Conservation (phyloP, 2,113 vertebrate genomes). For the Trichomycterus rosablanca region DNA sequence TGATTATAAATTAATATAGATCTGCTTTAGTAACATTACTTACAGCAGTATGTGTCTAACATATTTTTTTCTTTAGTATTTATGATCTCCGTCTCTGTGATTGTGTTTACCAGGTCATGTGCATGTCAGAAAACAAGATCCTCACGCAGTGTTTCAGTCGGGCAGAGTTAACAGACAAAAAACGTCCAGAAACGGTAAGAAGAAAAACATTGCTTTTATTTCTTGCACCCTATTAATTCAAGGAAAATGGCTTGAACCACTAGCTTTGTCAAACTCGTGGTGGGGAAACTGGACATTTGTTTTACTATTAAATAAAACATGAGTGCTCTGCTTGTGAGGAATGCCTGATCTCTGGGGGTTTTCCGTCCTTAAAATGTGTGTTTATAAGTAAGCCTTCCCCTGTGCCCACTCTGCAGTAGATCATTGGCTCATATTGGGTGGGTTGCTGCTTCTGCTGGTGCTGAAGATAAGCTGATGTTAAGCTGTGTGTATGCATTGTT, state of each 20-base stretch:
- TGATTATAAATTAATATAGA: no score
- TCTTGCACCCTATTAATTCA: no score
- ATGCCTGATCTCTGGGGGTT: constrained; percentile 43
- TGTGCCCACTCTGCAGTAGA: constrained; percentile 16
- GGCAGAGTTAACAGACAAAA: constrained; percentile 90
- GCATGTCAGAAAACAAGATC: constrained; percentile 89
- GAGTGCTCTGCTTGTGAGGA: constrained; percentile 38
- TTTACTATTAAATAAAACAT: constrained; percentile 30
- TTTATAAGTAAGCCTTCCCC: not conserved
- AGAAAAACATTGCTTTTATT: not conserved
- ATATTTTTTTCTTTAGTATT: no score
- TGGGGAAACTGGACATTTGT: no score
- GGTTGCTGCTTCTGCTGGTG: constrained; percentile 35
- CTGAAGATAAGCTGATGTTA: no score
- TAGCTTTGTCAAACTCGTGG: no score
- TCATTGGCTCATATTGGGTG: constrained; percentile 42
- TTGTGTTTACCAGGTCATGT: constrained; percentile 76
- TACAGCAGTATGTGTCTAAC: no score
- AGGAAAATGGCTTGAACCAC: no score
- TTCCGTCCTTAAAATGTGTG: constrained; percentile 9
- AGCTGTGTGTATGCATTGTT: constrained; percentile 49
- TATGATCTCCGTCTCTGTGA: no score
- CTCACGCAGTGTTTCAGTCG: constrained; percentile 86
- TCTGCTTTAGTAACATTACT: no score
- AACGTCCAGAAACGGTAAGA: constrained; percentile 89